A percentile compares a stretch with the other conserved stretches of the same genome.
phyloP scores from a whole-genome alignment of 2,797 vertebrate species.

The Anabas testudineus region DNA sequence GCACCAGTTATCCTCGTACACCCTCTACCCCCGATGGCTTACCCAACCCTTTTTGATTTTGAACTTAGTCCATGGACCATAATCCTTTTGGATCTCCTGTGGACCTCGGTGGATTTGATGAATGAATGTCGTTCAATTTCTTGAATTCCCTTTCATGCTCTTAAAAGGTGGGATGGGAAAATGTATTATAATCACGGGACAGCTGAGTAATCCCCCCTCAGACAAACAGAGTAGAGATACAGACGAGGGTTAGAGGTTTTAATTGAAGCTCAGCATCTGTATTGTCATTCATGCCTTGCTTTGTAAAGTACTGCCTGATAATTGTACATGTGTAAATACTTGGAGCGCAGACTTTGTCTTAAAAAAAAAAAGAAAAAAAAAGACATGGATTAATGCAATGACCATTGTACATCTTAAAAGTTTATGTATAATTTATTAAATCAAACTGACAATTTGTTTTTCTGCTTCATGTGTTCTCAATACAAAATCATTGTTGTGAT shows the following conservation, averaged over 20 bases:
- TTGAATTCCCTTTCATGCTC: conserved; percentile 41
- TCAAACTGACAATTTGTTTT: conserved; percentile 93
- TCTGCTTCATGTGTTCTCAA: conserved; percentile 58
- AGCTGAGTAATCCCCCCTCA: conserved; percentile 36
- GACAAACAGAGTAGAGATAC: conserved; percentile 36
- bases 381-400: conserved; percentile 90
- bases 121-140: conserved; percentile 59
- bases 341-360: conserved; percentile 82
- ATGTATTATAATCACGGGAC: conserved; percentile 67
- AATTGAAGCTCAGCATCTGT: conserved; percentile 68
- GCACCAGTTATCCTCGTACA: conserved; percentile 60
- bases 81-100: conserved; percentile 78
- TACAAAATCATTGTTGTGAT: neutral
- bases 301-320: conserved; percentile 88
- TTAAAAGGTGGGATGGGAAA: conserved; percentile 36
- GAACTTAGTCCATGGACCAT: conserved; percentile 71
- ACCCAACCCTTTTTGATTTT: conserved; percentile 64
- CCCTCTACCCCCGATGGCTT: conserved; percentile 53
- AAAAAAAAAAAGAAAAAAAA: conserved; percentile 45
- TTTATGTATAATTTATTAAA: conserved; percentile 99
- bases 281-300: conserved; percentile 77
- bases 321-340: conserved; percentile 97
- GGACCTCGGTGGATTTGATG: conserved; percentile 62
- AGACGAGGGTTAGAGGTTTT: conserved; percentile 43
- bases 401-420: conserved; percentile 97